Evolutionary conservation across 2,888 invertebrate genomes (phyloP), one percentile per base, ranked within the genome.

Genomic region (Agapostemon virescens): DNA sequence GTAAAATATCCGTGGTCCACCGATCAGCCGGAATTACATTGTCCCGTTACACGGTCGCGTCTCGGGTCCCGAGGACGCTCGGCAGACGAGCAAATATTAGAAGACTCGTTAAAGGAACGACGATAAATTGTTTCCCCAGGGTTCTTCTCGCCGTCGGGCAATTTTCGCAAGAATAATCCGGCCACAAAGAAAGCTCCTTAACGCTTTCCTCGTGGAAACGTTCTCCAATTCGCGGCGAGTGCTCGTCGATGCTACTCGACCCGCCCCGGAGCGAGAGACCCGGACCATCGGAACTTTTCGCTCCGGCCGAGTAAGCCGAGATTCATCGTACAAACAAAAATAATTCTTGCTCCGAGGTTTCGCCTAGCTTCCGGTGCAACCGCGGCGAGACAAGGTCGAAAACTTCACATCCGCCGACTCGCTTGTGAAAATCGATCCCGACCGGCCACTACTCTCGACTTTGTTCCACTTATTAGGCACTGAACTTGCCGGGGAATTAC

Each of bases 281-380:
- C 55, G 15, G 7, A 2, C 45, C 49, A 23, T 49, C n/a, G 33
- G 45, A n/a, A 33, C 69, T 42, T 78, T 71, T 67, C 78, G 20
- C 58, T 61, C 61, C 38, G 38, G 40, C 30, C 78, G 66, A 38
- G 66, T 33, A 67, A 73, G 67, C 49, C 67, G 52, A 73, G 79
- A 79, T 68, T 78, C 72, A 72, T 80, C 45, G 73, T 66, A 40
- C 80, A 38, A 73, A 58, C 73, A 63, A 73, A 80, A 79, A 80
- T 63, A 79, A 79, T 74, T 66, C 73, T 64, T 61, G 61, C 33
- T 61, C 61, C n/a, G 63, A n/a, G 33, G n/a, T 33, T 63, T 36
- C 63, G 55, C 26, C 26, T 11, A 20, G 33, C 33, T 61, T 33
- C 61, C 30, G 61, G 20, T 68, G n/a, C 58, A n/a, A 26, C 58